These are phyloP conservation scores for Thymallus thymallus DNA, from an alignment of 2,113 vertebrate species.

Conservation along the genomic window DNA sequence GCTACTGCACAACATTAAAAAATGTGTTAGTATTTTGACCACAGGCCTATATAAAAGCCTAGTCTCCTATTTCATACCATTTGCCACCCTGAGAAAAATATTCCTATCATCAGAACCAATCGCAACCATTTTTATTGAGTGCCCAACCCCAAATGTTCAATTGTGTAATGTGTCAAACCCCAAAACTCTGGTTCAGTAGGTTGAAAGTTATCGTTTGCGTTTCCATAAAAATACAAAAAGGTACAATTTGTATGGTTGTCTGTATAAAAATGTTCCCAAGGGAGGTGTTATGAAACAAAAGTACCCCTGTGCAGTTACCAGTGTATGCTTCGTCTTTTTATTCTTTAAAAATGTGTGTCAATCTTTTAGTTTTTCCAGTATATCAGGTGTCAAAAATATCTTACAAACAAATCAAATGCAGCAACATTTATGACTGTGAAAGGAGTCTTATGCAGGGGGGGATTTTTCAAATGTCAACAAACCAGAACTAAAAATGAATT, in stretches of 20 bases:
- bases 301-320: conserved; percentile 79
- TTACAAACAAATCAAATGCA: conserved; percentile 84
- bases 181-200: conserved; percentile 64
- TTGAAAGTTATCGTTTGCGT: conserved; percentile 62
- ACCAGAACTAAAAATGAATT: conserved; percentile 78
- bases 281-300: conserved; percentile 74
- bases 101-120: conserved; percentile 65
- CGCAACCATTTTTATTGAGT: conserved; percentile 52
- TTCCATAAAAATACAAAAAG: conserved; percentile 82
- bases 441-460: conserved; percentile 52
- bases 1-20: conserved; percentile 50
- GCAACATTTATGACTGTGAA: conserved; percentile 62
- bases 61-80: conserved; percentile 64
- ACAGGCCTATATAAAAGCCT: conserved; percentile 61
- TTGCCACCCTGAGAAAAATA: conserved; percentile 79
- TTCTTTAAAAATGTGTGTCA: conserved; percentile 68
- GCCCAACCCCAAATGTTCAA: conserved; percentile 48
- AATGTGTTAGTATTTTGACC: conserved; percentile 52
- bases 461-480: conserved; percentile 75
- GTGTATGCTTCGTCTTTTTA: conserved; percentile 70
- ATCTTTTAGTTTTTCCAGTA: conserved; percentile 78
- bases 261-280: conserved; percentile 75
- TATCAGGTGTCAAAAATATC: conserved; percentile 78
- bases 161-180: conserved; percentile 63
- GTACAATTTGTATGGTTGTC: conserved; percentile 65